Evolutionary conservation across 37 sponge, comb jelly and placozoan genomes (phyloP).

Genomic region (Chondrosia reniformis): DNA sequence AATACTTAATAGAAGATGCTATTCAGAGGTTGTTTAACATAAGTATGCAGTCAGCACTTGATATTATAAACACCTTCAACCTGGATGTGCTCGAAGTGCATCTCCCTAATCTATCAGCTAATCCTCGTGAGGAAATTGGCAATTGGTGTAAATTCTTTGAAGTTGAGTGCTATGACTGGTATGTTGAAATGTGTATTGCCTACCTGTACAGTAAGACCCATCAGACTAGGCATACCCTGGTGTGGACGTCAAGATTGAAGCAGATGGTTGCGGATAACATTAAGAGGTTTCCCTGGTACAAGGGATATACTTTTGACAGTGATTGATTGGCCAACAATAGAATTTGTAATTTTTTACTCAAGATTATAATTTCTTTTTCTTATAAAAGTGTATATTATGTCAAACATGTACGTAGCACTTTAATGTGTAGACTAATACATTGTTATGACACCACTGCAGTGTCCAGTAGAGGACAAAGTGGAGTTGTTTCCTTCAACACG

Average conservation of each 20-base stretch:
- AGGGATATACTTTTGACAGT: background rate
- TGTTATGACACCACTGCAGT: no score
- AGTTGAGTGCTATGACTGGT: constrained; percentile 4
- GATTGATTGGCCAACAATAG: no score
- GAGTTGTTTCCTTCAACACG: no score
- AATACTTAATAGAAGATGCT: background rate
- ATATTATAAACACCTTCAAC: no score
- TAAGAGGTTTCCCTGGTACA: background rate
- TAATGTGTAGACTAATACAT: no score
- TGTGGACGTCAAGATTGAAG: background rate
- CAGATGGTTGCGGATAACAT: background rate
- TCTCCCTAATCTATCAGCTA: background rate
- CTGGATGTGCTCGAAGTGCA: background rate
- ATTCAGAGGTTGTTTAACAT: background rate
- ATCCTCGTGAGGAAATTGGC: background rate
- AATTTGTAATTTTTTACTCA: no score
- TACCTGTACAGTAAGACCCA: background rate
- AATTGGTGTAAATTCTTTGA: background rate
- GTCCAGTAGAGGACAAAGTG: no score
- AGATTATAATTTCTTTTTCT: no score
- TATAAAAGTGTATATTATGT: no score
- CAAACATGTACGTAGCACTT: no score
- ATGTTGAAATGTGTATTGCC: background rate
- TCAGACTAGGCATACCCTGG: background rate
- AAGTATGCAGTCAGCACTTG: background rate